Percentiles rank a stretch among this genome's conserved stretches.
These are phyloP conservation scores for Sisyra nigra DNA, from an alignment of 2,888 invertebrate species.

Conservation along the genomic window DNA sequence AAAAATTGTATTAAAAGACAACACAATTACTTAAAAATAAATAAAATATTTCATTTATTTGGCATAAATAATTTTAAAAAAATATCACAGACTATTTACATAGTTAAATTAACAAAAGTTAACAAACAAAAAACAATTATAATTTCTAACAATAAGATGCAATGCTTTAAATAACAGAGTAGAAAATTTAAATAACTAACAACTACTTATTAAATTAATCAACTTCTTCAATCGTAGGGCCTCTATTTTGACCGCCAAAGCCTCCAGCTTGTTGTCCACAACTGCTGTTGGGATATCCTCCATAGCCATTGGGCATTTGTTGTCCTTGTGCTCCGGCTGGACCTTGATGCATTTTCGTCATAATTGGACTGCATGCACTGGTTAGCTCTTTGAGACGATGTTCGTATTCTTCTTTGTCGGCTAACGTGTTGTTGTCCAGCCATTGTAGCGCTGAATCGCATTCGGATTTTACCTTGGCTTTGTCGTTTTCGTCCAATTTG, in stretches of 20 bases:
- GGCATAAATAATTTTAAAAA: too few relatives aligned
- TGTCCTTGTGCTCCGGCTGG: conserved; percentile 15
- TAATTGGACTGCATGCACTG: conserved; percentile 57
- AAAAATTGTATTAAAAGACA: too few relatives aligned
- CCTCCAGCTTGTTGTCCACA: conserved; percentile 20
- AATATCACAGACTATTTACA: too few relatives aligned
- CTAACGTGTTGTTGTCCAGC: conserved; percentile 66
- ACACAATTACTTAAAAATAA: too few relatives aligned
- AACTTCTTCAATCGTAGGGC: conserved; percentile 56
- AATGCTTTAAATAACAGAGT: too few relatives aligned
- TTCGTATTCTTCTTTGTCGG: conserved; percentile 63
- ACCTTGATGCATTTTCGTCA: conserved; percentile 64
- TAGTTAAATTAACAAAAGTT: too few relatives aligned
- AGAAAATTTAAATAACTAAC: neutral
- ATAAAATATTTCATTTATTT: too few relatives aligned
- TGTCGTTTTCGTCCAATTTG: conserved; percentile 54
- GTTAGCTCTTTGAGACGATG: conserved; percentile 61
- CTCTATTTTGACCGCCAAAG: conserved; percentile 24
- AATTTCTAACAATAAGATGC: too few relatives aligned
- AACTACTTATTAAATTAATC: conserved; percentile 39
- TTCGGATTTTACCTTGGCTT: conserved; percentile 46
- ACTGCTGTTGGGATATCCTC: conserved; percentile 21
- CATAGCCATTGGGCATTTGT: conserved; percentile 16
- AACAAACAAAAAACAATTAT: too few relatives aligned
- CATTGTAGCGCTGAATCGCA: conserved; percentile 57